Conservation (phyloP, 2,797 vertebrate genomes). For the Glyptemys insculpta region DNA sequence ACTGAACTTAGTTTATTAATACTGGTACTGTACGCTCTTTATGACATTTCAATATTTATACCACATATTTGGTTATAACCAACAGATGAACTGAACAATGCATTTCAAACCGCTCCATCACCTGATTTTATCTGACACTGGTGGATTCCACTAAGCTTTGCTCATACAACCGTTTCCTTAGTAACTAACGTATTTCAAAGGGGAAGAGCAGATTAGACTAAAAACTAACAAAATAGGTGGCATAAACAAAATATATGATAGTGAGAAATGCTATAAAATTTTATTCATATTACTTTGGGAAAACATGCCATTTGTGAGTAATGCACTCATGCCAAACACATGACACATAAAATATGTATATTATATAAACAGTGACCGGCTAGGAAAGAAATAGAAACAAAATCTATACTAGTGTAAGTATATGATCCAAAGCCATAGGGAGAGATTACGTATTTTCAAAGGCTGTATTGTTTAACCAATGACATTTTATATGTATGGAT, state of each 20-base stretch:
- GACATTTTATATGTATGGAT: background rate
- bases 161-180: conserved; percentile 35
- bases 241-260: background rate
- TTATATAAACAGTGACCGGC: background rate
- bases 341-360: background rate
- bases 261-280: background rate
- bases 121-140: background rate
- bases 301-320: background rate
- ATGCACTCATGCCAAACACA: accelerated
- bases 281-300: background rate
- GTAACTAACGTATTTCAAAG: conserved; percentile 23
- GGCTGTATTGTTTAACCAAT: background rate
- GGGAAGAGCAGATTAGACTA: background rate
- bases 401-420: background rate
- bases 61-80: background rate
- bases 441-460: background rate
- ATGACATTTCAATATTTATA: background rate
- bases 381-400: background rate
- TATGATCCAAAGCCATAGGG: background rate
- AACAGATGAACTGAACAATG: background rate
- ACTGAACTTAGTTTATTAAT: background rate
- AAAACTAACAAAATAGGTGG: background rate
- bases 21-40: background rate
- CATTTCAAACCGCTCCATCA: background rate
- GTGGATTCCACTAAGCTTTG: conserved; percentile 3